A percentile compares a stretch with the other conserved stretches of the same genome.
These are phyloP conservation scores for Azorinus chamasolen DNA, from an alignment of 2,888 invertebrate species.

Conservation along the genomic window DNA sequence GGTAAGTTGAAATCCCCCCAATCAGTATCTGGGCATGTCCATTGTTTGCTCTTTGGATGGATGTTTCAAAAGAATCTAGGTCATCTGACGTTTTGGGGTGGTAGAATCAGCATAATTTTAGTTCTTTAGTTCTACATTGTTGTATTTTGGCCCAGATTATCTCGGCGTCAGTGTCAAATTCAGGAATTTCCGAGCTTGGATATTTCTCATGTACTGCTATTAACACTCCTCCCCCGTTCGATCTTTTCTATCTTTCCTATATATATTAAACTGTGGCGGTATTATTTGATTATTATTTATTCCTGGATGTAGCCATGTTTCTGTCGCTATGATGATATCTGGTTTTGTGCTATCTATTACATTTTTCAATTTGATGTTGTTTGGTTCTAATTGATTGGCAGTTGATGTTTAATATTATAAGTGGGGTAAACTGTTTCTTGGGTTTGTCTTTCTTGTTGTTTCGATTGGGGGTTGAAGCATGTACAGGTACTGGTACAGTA, in stretches of 20 bases:
- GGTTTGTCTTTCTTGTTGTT: neutral
- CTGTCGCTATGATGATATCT: constrained; percentile 20
- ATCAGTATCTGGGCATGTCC: constrained; percentile 3
- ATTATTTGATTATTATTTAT: constrained; percentile 10
- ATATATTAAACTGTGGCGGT: neutral
- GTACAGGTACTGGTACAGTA: no score
- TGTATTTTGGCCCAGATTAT: constrained; percentile 10
- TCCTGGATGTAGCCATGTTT: constrained; percentile 10
- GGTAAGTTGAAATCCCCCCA: no score
- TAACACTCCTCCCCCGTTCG: constrained; percentile 6
- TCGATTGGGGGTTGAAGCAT: no score
- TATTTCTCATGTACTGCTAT: constrained; percentile 1
- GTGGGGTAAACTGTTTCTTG: neutral
- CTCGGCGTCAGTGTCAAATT: constrained; percentile 17
- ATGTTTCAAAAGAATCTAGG: no score
- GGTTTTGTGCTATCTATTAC: constrained; percentile 23
- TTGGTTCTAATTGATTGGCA: constrained; percentile 24
- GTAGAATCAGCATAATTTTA: constrained; percentile 15
- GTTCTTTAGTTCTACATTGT: neutral
- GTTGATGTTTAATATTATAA: constrained; percentile 19
- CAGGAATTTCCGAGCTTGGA: constrained; percentile 3
- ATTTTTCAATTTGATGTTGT: constrained; percentile 21
- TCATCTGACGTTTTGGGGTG: constrained; percentile 22
- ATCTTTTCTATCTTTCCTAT: neutral
- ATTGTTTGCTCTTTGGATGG: no score